Conservation (phyloP, 2,888 invertebrate species). For the Parnassius glacialis region DNA sequence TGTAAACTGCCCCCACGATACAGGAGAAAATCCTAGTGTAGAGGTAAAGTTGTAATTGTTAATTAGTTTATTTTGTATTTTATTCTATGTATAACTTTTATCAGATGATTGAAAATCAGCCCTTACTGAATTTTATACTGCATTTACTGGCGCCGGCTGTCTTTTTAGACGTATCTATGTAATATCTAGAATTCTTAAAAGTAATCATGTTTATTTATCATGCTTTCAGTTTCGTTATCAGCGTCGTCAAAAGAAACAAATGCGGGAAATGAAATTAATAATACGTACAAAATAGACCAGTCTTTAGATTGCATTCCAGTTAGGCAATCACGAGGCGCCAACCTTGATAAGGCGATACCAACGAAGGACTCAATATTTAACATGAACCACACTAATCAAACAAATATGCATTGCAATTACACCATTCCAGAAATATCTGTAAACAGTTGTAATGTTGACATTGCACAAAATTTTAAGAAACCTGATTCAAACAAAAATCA, state of each 20-base stretch:
- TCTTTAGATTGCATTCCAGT: conserved; percentile 65
- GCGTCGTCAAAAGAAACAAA: conserved; percentile 31
- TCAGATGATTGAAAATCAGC: too few species aligned
- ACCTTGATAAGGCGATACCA: conserved; percentile 35
- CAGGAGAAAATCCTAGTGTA: too few species aligned
- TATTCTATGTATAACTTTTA: too few species aligned
- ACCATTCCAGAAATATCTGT: conserved; percentile 21
- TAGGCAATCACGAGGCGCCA: conserved; percentile 51
- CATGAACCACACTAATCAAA: conserved; percentile 24
- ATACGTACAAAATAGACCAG: conserved; percentile 50
- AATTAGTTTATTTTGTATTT: too few species aligned
- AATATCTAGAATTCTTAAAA: too few species aligned
- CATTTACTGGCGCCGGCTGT: too few species aligned
- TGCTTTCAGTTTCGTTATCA: conserved; percentile 41
- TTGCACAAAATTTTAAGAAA: background rate
- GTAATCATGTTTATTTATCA: background rate
- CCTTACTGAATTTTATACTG: too few species aligned
- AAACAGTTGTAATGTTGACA: conserved; percentile 10
- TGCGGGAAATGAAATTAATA: conserved; percentile 35
- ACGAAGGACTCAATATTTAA: conserved; percentile 31
- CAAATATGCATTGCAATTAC: conserved; percentile 34
- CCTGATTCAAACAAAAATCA: conserved; percentile 1
- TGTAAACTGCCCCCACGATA: too few species aligned
- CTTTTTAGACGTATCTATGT: too few species aligned
- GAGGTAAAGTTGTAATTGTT: too few species aligned